Conservation (phyloP, 2,797 vertebrate species). For the Arnoldichthys spilopterus region DNA sequence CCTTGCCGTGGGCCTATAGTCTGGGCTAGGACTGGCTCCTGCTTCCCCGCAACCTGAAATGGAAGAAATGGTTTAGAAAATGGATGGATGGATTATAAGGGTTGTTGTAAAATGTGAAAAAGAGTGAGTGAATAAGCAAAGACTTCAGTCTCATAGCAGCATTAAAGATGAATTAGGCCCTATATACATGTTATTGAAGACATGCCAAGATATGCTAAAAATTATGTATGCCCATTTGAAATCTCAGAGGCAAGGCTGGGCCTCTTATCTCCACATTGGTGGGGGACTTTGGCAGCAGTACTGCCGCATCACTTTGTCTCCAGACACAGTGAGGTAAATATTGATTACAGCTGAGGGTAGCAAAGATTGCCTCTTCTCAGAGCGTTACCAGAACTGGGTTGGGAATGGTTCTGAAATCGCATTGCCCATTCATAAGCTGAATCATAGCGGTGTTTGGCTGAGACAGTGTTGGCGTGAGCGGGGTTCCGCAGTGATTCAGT, state of each 20-base stretch:
- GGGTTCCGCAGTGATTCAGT: slow-evolving; percentile 23
- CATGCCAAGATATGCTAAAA: background rate
- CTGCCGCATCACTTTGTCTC: background rate
- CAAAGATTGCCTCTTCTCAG: background rate
- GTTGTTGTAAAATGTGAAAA: too few relatives aligned
- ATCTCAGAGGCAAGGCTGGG: background rate
- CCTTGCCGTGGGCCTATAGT: too few relatives aligned
- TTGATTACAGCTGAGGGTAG: slow-evolving; percentile 32
- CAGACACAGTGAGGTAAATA: slow-evolving; percentile 33
- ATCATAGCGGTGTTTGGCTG: slow-evolving; percentile 3
- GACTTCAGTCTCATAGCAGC: background rate
- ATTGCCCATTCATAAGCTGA: slow-evolving; percentile 32
- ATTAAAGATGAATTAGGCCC: background rate
- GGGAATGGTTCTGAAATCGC: slow-evolving; percentile 22
- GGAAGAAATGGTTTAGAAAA: too few relatives aligned
- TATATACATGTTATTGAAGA: background rate
- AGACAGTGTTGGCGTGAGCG: slow-evolving; percentile 8
- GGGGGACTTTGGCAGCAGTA: background rate
- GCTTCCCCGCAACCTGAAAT: too few relatives aligned
- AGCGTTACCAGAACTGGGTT: slow-evolving; percentile 19
- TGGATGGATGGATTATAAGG: too few relatives aligned
- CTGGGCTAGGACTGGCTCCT: too few relatives aligned
- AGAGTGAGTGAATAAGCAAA: background rate
- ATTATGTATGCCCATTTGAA: background rate
- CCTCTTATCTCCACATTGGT: background rate